phyloP scores from a whole-genome alignment of 2,888 invertebrate genomes.

The Sericinus montela region DNA sequence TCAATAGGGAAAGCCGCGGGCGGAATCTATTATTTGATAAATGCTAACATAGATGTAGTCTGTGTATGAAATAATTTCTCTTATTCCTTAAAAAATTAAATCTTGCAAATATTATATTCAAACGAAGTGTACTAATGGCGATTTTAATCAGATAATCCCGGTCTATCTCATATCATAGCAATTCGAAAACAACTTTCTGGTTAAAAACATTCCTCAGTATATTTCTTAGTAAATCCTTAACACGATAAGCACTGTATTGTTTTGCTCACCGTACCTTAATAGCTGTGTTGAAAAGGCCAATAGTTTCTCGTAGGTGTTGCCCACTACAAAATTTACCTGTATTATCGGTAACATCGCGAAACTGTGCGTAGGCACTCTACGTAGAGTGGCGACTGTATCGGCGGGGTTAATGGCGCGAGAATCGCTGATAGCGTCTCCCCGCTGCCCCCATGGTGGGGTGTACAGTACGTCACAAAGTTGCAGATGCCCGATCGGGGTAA shows the following conservation, averaged over 20 bases:
- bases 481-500: slow-evolving; percentile 62
- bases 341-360: slow-evolving; percentile 47
- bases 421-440: slow-evolving; percentile 58
- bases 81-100: too few relatives aligned
- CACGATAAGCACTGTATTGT: not conserved
- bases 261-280: not conserved
- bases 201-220: too few relatives aligned
- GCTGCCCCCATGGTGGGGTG: slow-evolving; percentile 21
- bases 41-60: too few relatives aligned
- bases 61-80: too few relatives aligned
- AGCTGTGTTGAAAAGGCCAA: not conserved
- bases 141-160: too few relatives aligned
- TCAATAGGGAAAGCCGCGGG: too few relatives aligned
- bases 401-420: slow-evolving; percentile 66
- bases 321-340: slow-evolving; percentile 22
- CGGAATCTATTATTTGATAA: too few relatives aligned
- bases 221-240: too few relatives aligned
- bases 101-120: too few relatives aligned
- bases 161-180: too few relatives aligned
- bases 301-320: not conserved
- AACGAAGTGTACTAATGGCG: too few relatives aligned
- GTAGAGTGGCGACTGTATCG: slow-evolving; percentile 68
- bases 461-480: slow-evolving; percentile 37
- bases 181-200: too few relatives aligned
- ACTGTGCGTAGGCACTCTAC: slow-evolving; percentile 52